Conservation (phyloP, 1,140 invertebrate genomes). For the Zaprionus kolodkinae region DNA sequence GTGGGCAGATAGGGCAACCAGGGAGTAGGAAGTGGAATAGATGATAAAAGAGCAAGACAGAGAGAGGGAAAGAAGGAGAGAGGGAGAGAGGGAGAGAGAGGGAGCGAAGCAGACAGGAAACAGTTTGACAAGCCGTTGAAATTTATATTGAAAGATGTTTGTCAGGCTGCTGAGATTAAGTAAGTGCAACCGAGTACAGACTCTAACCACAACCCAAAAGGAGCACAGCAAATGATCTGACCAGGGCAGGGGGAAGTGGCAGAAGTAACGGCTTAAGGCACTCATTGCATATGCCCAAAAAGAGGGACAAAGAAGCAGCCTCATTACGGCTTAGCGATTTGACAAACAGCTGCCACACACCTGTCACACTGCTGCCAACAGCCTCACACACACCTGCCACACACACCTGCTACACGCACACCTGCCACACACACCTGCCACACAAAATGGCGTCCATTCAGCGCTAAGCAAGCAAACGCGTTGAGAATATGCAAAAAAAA, state of each 20-base stretch:
- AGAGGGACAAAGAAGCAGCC: slow-evolving; percentile 2
- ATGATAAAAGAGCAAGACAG: no score
- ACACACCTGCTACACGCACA: not conserved
- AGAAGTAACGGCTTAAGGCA: not conserved
- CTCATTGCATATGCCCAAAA: not conserved
- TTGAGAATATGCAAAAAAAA: slow-evolving; percentile 44
- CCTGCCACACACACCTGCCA: slow-evolving; percentile 9
- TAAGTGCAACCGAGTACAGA: slow-evolving; percentile 33
- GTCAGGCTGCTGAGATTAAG: slow-evolving; percentile 63
- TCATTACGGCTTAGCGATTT: slow-evolving; percentile 45
- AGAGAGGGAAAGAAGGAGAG: not conserved
- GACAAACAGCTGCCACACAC: slow-evolving; percentile 30
- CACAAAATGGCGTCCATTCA: slow-evolving; percentile 15
- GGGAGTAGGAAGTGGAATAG: no score
- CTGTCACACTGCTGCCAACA: slow-evolving; percentile 14
- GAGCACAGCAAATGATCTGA: not conserved
- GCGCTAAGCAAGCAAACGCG: slow-evolving; percentile 26
- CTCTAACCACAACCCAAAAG: no score
- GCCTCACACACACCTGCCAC: not conserved
- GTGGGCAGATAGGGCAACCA: not conserved
- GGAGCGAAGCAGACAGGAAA: slow-evolving; percentile 46
- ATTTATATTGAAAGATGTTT: slow-evolving; percentile 82
- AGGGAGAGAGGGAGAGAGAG: not conserved
- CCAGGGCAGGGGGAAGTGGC: not conserved
- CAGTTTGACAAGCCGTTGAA: slow-evolving; percentile 82